Conservation (phyloP, 2,113 vertebrate species). For the Pluvianellus socialis region DNA sequence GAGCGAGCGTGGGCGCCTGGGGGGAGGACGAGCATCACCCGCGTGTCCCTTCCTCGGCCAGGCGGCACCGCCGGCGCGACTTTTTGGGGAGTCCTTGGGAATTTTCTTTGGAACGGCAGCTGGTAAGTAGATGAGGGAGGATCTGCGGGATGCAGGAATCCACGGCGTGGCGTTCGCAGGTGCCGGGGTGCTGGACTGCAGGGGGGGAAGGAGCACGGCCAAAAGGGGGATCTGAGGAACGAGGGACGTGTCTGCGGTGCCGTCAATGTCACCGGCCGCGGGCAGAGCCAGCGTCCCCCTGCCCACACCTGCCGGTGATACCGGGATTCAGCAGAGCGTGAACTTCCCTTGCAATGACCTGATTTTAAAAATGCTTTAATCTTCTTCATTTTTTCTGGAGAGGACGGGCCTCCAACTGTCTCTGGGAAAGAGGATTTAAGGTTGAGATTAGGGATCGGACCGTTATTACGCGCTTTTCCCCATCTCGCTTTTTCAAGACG, state of each 20-base stretch:
- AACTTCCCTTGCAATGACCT: not conserved
- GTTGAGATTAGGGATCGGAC: not conserved
- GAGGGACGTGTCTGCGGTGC: rapidly evolving
- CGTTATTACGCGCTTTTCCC: not conserved
- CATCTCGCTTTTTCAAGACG: rapidly evolving
- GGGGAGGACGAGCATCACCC: rapidly evolving
- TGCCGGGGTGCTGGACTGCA: rapidly evolving
- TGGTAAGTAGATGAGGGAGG: not conserved
- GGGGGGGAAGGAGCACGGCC: not conserved
- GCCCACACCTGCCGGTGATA: not conserved
- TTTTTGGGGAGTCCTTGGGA: not conserved
- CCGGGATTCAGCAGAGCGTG: not conserved
- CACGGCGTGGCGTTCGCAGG: rapidly evolving
- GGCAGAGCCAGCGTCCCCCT: not conserved
- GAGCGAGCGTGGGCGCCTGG: not conserved
- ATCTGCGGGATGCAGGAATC: rapidly evolving
- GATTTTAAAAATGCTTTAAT: slow-evolving; percentile 19
- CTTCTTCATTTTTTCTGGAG: not conserved
- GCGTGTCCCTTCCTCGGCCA: not conserved
- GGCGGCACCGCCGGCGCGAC: rapidly evolving
- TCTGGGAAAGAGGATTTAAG: slow-evolving; percentile 3
- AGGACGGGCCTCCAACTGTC: not conserved
- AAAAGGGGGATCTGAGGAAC: rapidly evolving
- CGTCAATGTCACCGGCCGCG: rapidly evolving
- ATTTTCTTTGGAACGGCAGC: rapidly evolving